phyloP scores from a whole-genome alignment of 2,888 invertebrate genomes.

The Apotomis turbidana region DNA sequence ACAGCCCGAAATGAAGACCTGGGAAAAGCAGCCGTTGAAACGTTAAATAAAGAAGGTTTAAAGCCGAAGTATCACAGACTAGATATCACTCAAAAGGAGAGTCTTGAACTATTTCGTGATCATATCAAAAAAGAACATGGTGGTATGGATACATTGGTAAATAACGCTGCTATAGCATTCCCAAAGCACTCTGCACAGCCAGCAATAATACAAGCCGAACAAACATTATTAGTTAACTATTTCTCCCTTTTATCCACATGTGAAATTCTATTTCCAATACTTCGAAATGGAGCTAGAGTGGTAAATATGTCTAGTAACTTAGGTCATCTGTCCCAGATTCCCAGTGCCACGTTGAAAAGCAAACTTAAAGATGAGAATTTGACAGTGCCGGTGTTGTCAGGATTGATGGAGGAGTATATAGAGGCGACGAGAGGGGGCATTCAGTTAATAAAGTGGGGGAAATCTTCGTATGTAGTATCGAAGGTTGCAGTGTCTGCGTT shows the following conservation, averaged over 20 bases:
- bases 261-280: conserved; percentile 87
- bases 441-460: conserved; percentile 79
- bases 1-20: conserved; percentile 85
- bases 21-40: conserved; percentile 84
- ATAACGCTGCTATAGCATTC: conserved; percentile 90
- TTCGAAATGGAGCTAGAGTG: conserved; percentile 87
- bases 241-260: conserved; percentile 86
- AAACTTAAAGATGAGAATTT: conserved; percentile 81
- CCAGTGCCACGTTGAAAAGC: conserved; percentile 76
- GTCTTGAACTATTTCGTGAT: conserved; percentile 84
- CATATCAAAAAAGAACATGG: conserved; percentile 85
- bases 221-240: conserved; percentile 88
- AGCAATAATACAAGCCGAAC: conserved; percentile 86
- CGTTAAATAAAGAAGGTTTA: conserved; percentile 82
- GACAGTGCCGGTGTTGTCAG: conserved; percentile 81
- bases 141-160: conserved; percentile 88
- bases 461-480: conserved; percentile 87
- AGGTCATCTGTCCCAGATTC: conserved; percentile 85
- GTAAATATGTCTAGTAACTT: conserved; percentile 89
- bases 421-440: conserved; percentile 77
- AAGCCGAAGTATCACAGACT: conserved; percentile 86
- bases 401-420: conserved; percentile 87
- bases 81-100: conserved; percentile 85
- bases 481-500: conserved; percentile 90
- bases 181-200: conserved; percentile 85